Evolutionary conservation across 2,888 invertebrate species (phyloP), one percentile per base, ranked within the genome.

Genomic region (Cepaea hortensis): DNA sequence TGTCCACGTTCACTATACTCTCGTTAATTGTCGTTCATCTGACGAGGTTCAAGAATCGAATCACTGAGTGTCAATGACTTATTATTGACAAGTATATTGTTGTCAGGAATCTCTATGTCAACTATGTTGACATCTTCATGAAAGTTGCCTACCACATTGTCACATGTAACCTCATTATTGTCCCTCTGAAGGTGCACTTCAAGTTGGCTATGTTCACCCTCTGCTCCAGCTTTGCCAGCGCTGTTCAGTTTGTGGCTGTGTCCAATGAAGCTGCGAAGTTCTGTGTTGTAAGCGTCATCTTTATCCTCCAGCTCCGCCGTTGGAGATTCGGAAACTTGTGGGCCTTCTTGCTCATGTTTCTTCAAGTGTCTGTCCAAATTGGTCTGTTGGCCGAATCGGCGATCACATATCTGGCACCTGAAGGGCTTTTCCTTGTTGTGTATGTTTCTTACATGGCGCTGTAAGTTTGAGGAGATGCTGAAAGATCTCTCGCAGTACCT

Each of bases 321-420:
- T 7, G 93, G 93, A 3, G 93, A 92, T 87, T 93, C 93, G 9
- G 91, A 88, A 0, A 92, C 91, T 80, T 91, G 92, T 35, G 92
- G 92, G 15, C 93, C 93, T 55, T 94, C 94, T 46, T 97, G 96
- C 93, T 99, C 99, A 95, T 99, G 99, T 93, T 99, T 99, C 96
- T 98, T 98, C 93, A 99, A 94, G 94, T 99, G 99, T 46, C 99
- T 96, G 94, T 99, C 99, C 90, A 99, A 96, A 95, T 99, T 99
- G n/a, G 99, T 99, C 95, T 99, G 99, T 95, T 99, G 99, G 0
- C 99, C 99, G 95, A 99, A 99, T 94, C 98, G 98, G 82, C 98
- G 96, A 91, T 98, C 98, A 95, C 99, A 99, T 87, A 98, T 95
- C 18, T 97, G 96, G 95, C 99, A 99, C 92, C 98, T 97, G 95